Evolutionary conservation across 2,113 vertebrate genomes (phyloP).

Genomic region (Perccottus glenii): DNA sequence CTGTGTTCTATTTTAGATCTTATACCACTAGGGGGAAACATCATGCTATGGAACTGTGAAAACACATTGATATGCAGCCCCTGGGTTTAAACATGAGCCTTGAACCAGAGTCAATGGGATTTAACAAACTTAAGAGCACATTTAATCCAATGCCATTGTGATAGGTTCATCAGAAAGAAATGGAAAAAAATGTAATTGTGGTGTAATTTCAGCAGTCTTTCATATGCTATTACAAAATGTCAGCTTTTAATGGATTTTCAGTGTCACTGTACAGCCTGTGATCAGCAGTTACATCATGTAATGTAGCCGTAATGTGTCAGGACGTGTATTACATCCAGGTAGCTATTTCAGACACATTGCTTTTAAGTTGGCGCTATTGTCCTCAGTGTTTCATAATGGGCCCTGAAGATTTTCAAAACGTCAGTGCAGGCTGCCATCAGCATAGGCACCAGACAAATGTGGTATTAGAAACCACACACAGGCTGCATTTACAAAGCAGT

Average conservation of each 20-base stretch:
- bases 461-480: background rate
- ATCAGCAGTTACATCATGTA: conserved; percentile 32
- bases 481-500: background rate
- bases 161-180: conserved; percentile 23
- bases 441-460: background rate
- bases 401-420: conserved; percentile 17
- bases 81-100: conserved; percentile 18
- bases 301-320: conserved; percentile 18
- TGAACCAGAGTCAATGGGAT: conserved; percentile 19
- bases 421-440: conserved; percentile 22
- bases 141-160: conserved; percentile 12
- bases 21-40: conserved; percentile 77
- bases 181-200: background rate
- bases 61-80: conserved; percentile 20
- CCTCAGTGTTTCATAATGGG: conserved; percentile 19
- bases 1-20: conserved; percentile 34
- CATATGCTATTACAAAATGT: conserved; percentile 43
- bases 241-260: conserved; percentile 47
- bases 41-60: conserved; percentile 52
- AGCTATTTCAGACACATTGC: conserved; percentile 24
- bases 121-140: conserved; percentile 36
- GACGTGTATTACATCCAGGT: conserved; percentile 5
- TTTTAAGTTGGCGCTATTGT: conserved; percentile 30
- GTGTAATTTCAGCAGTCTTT: conserved; percentile 39
- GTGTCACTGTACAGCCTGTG: conserved; percentile 37